Base-by-base conservation (phyloP, 2,797 vertebrate genomes). In the Paramormyrops hopkinsi region DNA sequence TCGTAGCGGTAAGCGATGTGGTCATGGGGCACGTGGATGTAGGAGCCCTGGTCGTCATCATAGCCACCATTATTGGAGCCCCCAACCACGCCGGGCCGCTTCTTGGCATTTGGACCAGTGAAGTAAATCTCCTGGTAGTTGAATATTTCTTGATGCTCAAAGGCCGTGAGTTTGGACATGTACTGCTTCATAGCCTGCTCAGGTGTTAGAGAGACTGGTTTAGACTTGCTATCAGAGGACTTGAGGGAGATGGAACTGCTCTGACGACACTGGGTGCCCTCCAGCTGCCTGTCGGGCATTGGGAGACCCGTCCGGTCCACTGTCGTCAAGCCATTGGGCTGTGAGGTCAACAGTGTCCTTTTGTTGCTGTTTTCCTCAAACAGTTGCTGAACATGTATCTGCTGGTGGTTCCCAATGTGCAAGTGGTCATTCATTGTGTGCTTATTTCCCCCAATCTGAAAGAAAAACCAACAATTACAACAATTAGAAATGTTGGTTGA, bases 121-220 rank as follows among this genome's bases (percentile, higher is more conserved):
- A 99, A 99, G 93, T 95, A 97, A 87, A 99, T 95, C 87, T 99
- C 98, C 0, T 97, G 92, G 95, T 97, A 99, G 94, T 91, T 98
- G 94, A 97, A 98, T 92, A 99, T 96, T 94, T 99, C 99, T 41
- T 99, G 98, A 92, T 99, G 98, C 88, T 99, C 99, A 41, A 98
- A 99, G 59, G 97, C 92, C 7, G 97, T 97, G 93, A 99, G 94
- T 92, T 99, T 99, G 94, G 98, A 96, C 97, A 99, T 96, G 94
- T 97, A 97, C 96, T 99, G 98, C 96, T 99, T 99, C 98, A 99
- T 98, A 93, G 98, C 97, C 94, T 98, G 97, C 79, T 99, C 99
- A 0, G 99, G 97, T 8, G 97, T 95, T 95, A 98, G 91, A 46
- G 95, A 90, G 0, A 92, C 89, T 37, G 96, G 84, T 94, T 98